Percentiles rank a stretch among this genome's conserved stretches.
phyloP scores from a whole-genome alignment of 2,888 invertebrate species.

The Drosophila mimica region DNA sequence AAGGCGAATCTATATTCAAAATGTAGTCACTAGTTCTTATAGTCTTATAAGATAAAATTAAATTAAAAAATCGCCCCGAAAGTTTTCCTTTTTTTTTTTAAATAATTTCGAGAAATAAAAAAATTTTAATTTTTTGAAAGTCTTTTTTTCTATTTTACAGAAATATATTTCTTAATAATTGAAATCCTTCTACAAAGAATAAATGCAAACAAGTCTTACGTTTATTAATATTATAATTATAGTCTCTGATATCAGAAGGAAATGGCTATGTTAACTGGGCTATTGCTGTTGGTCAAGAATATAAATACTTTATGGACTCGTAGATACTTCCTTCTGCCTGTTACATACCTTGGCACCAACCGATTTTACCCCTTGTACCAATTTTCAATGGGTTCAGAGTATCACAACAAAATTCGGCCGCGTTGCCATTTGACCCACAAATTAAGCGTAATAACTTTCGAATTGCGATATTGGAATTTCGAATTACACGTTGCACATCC shows the following conservation, averaged over 20 bases:
- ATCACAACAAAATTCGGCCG: neutral
- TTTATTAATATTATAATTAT: neutral
- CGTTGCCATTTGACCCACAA: conserved; percentile 75
- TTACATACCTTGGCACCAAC: neutral
- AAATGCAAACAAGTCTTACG: no score
- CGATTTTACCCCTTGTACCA: neutral
- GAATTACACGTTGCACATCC: conserved; percentile 33
- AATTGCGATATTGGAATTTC: conserved; percentile 70
- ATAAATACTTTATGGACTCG: neutral
- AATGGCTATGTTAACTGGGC: neutral
- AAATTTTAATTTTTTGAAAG: no score
- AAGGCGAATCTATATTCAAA: no score
- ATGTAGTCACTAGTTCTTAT: neutral
- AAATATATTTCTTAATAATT: neutral
- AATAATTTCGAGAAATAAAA: no score
- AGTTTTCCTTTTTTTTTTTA: no score
- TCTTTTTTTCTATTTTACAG: neutral
- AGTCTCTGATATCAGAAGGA: neutral
- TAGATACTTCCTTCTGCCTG: neutral
- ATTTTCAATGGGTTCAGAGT: neutral
- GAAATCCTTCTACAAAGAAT: no score
- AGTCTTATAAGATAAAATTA: no score
- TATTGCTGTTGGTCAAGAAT: neutral
- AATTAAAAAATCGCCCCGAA: neutral
- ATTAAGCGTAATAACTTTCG: conserved; percentile 79